Base-by-base conservation (phyloP, 2,113 vertebrate genomes). In the Patagioenas fasciata region DNA sequence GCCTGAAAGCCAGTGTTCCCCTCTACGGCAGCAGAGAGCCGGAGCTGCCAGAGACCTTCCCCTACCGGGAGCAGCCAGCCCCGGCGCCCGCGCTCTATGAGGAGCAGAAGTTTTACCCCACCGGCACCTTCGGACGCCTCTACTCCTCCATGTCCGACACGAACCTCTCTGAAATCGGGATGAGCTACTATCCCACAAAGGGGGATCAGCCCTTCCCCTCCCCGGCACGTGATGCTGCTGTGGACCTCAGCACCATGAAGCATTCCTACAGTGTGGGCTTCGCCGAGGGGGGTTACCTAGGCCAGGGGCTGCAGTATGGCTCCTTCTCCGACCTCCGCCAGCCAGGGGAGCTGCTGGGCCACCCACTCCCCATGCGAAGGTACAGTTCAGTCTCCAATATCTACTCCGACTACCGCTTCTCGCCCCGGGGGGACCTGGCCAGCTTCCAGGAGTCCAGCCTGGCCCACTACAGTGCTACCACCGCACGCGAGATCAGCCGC, bases 301-400 rank as follows among this genome's bases (percentile, higher is more conserved):
- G 98, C 32, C 98, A 99, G 86, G 99, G 99, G 82, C 97, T 99
- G 88, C 99, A 99, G 66, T 99, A 99, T 1, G 99, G 99, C 73
- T 99, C 99, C 19, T 99, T 99, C 97, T 99, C 99, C 0, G 99
- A 99, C 95, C 97, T 99, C 40, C 98, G 99, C 11, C 99, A 99
- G 66, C 98, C 99, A 5, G 98, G 98, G 10, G 99, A 99, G 71
- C 74, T 99, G 70, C 69, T 98, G 69, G 96, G 97, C 61, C 98
- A 98, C 80, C 98, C 99, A 0, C 98, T 99, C 80, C 99, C 99
- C 83, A 98, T 99, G 96, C 97, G 99, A 51, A 98, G 99, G 89
- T 99, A 99, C 95, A 99, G 98, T 91, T 99, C 99, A 0, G 98
- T 99, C 97, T 99, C 99, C n/a, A 99, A 99, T 95, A 99, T 99